Percentiles rank a stretch among this genome's conserved stretches.
These are phyloP conservation scores for Drosophila elegans DNA, from an alignment of 1,140 invertebrate species.

Conservation along the genomic window DNA sequence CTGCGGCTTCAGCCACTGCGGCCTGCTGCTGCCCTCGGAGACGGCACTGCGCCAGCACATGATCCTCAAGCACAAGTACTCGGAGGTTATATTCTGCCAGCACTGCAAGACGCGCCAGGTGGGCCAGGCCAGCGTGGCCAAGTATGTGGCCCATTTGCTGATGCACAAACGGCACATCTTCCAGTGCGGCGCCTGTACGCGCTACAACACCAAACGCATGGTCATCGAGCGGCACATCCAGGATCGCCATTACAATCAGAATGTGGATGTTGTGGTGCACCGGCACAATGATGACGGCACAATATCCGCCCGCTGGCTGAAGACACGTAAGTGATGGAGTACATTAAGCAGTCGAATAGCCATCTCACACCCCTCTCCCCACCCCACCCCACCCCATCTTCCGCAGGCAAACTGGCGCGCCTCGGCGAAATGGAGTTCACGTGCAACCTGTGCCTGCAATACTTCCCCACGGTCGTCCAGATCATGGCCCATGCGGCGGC, in stretches of 20 bases:
- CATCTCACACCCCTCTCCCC: neutral
- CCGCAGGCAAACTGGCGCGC: neutral
- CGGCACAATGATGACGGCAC: neutral
- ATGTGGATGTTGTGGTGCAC: constrained; percentile 41
- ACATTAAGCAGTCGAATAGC: neutral
- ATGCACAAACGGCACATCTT: constrained; percentile 59
- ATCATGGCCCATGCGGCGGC: constrained; percentile 16
- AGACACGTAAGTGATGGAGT: constrained; percentile 34
- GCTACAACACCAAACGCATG: constrained; percentile 5
- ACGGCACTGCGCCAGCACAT: constrained; percentile 31
- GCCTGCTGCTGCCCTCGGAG: neutral
- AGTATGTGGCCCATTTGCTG: constrained; percentile 32
- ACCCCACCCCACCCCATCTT: neutral
- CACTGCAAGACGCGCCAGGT: constrained; percentile 25
- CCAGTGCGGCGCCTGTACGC: constrained; percentile 50
- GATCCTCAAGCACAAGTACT: constrained; percentile 15
- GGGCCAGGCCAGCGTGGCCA: neutral
- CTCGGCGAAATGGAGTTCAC: neutral
- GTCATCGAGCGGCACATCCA: constrained; percentile 52
- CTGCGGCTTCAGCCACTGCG: constrained; percentile 27
- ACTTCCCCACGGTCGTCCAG: neutral
- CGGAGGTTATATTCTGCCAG: constrained; percentile 8
- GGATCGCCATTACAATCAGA: constrained; percentile 2
- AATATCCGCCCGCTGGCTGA: constrained; percentile 36
- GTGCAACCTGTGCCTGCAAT: constrained; percentile 44